These are phyloP conservation scores for Cavia porcellus DNA, from an alignment of 2,113 vertebrate species.

Conservation along the genomic window DNA sequence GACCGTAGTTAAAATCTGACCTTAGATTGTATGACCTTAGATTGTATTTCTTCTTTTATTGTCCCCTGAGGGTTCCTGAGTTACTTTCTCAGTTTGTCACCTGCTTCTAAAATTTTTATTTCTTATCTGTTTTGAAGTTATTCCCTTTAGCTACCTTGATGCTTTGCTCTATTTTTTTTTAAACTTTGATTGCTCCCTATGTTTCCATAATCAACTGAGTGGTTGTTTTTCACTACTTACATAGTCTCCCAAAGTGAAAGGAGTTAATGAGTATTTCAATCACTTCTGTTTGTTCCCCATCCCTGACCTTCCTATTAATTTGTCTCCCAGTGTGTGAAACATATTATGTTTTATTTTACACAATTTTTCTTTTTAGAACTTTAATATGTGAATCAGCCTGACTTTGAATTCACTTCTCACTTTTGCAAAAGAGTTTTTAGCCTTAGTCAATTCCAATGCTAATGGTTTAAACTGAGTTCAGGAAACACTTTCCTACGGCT, in stretches of 20 bases:
- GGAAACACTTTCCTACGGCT: background rate
- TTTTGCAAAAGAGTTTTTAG: background rate
- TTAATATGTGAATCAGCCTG: slow-evolving; percentile 45
- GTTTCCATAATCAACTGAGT: background rate
- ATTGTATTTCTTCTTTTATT: background rate
- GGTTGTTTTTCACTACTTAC: slow-evolving; percentile 14
- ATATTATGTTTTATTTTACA: background rate
- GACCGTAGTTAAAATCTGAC: background rate
- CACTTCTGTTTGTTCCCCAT: background rate
- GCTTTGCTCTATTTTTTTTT: background rate
- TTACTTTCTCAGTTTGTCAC: slow-evolving; percentile 30
- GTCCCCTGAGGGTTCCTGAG: background rate
- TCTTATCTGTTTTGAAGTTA: slow-evolving; percentile 20
- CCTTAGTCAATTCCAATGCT: background rate
- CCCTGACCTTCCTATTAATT: slow-evolving; percentile 47
- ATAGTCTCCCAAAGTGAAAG: slow-evolving; percentile 26
- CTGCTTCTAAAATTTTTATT: slow-evolving; percentile 51
- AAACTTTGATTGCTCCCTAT: background rate
- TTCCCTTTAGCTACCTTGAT: slow-evolving; percentile 22
- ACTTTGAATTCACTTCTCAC: slow-evolving; percentile 35
- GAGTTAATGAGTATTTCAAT: slow-evolving; percentile 36
- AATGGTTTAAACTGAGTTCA: slow-evolving; percentile 40
- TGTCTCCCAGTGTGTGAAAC: background rate
- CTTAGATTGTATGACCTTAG: background rate
- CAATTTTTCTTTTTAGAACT: slow-evolving; percentile 36